These are phyloP conservation scores for Patella pellucida DNA, from an alignment of 2,888 invertebrate genomes.

Conservation along the genomic window DNA sequence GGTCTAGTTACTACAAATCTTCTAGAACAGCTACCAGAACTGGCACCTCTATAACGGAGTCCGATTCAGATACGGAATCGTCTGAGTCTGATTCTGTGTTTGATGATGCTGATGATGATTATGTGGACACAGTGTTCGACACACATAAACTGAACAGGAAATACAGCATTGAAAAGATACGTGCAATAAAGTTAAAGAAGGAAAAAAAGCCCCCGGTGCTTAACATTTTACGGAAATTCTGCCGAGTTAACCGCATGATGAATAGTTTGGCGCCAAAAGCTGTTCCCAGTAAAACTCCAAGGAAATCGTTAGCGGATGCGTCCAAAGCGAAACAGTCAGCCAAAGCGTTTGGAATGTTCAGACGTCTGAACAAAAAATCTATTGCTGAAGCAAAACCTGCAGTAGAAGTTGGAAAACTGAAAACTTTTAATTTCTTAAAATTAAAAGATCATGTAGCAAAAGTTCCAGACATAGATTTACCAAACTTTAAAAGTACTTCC, in stretches of 20 bases:
- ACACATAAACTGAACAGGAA: slow-evolving; percentile 23
- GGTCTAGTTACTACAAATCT: neutral
- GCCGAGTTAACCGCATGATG: slow-evolving; percentile 8
- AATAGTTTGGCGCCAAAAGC: slow-evolving; percentile 9
- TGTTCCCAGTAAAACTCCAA: neutral
- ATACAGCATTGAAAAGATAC: slow-evolving; percentile 28
- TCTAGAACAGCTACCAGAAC: neutral
- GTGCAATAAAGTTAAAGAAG: slow-evolving; percentile 13
- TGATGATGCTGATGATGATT: neutral
- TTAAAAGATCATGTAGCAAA: slow-evolving; percentile 1
- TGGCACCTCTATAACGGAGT: neutral
- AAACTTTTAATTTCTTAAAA: neutral
- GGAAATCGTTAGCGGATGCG: neutral
- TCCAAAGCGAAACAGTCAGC: slow-evolving; percentile 6
- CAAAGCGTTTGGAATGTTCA: neutral
- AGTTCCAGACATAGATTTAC: slow-evolving; percentile 8
- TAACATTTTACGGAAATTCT: slow-evolving; percentile 18
- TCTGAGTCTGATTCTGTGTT: neutral
- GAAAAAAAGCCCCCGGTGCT: slow-evolving; percentile 13
- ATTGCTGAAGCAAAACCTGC: neutral
- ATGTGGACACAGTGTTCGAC: slow-evolving; percentile 16
- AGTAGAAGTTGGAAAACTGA: slow-evolving; percentile 12
- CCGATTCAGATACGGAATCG: slow-evolving; percentile 8
- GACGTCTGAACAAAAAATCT: neutral
- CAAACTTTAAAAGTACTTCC: slow-evolving; percentile 1